Conservation (phyloP, 2,113 vertebrate genomes). For the Pica pica region DNA sequence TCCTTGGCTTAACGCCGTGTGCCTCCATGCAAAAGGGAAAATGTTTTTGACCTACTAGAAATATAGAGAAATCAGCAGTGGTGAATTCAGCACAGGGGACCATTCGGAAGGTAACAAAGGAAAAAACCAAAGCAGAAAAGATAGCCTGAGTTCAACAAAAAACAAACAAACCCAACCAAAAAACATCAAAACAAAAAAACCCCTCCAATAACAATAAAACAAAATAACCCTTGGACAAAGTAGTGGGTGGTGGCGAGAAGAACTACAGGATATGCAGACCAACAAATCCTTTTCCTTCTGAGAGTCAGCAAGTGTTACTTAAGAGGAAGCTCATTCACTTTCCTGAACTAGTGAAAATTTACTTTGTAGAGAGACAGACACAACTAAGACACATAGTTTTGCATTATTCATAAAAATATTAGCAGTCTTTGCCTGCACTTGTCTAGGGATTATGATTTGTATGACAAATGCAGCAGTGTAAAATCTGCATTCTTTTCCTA, state of each 20-base stretch:
- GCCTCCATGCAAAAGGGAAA: neutral
- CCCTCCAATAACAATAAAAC: neutral
- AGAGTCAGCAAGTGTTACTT: neutral
- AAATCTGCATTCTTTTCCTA: neutral
- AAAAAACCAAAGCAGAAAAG: neutral
- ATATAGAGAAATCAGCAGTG: neutral
- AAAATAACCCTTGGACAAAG: neutral
- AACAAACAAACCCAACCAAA: neutral
- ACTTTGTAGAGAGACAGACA: neutral
- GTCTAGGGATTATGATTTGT: neutral
- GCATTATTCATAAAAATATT: neutral
- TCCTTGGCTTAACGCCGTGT: neutral
- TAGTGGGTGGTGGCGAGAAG: neutral
- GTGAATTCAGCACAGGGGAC: neutral
- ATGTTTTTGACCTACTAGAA: neutral
- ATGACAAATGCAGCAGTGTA: neutral
- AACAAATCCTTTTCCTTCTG: neutral
- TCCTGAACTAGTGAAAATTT: neutral
- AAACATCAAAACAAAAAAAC: neutral
- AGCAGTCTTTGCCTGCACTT: neutral
- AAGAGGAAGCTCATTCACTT: neutral
- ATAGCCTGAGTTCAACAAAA: neutral
- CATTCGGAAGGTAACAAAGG: neutral
- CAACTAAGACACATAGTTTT: neutral
- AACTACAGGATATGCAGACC: neutral